Evolutionary conservation across 2,888 invertebrate genomes (phyloP), one percentile per base, ranked within the genome.

Genomic region (Drosophila dives): DNA sequence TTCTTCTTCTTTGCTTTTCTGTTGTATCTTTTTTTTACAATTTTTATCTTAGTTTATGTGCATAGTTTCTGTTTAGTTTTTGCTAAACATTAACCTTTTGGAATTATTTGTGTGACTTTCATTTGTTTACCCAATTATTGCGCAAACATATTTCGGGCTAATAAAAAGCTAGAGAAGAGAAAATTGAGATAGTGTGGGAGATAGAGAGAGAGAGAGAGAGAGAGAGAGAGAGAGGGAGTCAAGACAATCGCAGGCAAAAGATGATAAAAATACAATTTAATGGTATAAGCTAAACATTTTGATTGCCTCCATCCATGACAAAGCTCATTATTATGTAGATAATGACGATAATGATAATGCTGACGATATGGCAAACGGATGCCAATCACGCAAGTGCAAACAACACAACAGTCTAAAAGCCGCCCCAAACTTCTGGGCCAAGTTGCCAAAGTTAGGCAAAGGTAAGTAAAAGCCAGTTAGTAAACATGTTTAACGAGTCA

Each of bases 221-320:
- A 32, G 32, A 42, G 7, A 7, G 15, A 36, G 26, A 32, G 20
- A 29, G 6, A 6, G 11, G 49, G n/a, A 34, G 38, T n/a, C 17
- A n/a, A 65, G 33, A 62, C 66, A 62, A 69, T 50, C 53, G 48
- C 40, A 38, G 58, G 51, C 42, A 53, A 34, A 56, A 63, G 15
- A 20, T 72, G 62, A 71, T 77, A 81, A 84, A 79, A 84, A 81
- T 84, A 79, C 81, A 77, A 79, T 79, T 81, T 84, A 67, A 79
- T 79, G 85, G 64, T 64, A 77, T 72, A 81, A 84, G 79, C 81
- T 62, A 64, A 84, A 77, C 78, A 81, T 81, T 79, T 79, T 81
- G 85, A 79, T 84, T 84, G 79, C 84, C 66, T 55, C 53, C 60
- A 42, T 20, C 36, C 62, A 70, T 71, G 38, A 72, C 54, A 56